Conservation (phyloP, 1,140 invertebrate genomes). For the Atopsyche davidsoni region DNA sequence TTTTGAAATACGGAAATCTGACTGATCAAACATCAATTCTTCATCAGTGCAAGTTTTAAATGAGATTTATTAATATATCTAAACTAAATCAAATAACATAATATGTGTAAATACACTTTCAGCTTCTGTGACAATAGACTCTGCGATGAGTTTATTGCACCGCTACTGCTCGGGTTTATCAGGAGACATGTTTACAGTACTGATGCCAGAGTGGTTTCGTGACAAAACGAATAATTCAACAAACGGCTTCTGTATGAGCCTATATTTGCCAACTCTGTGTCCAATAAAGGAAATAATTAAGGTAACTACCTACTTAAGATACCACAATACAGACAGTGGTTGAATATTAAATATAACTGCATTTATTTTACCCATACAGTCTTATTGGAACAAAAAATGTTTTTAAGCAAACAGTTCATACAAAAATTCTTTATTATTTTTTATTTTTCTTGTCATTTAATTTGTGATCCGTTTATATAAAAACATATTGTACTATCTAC, state of each 20-base stretch:
- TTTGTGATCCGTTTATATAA: neutral
- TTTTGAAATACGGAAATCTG: too few species aligned
- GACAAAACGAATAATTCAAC: slow-evolving; percentile 27
- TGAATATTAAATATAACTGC: too few species aligned
- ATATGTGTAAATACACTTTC: too few species aligned
- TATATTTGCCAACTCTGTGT: slow-evolving; percentile 66
- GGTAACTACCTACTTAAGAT: slow-evolving; percentile 35
- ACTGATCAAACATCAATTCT: too few species aligned
- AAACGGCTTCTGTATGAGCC: too few species aligned
- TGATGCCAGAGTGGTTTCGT: slow-evolving; percentile 63
- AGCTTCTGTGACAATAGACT: slow-evolving; percentile 53
- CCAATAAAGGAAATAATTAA: slow-evolving; percentile 51
- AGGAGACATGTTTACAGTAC: slow-evolving; percentile 74
- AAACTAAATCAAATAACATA: too few species aligned
- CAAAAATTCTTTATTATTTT: too few species aligned
- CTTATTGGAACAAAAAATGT: too few species aligned
- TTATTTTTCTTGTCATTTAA: too few species aligned
- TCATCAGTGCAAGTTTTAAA: too few species aligned
- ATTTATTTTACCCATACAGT: too few species aligned
- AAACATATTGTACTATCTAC: neutral
- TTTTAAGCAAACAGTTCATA: too few species aligned
- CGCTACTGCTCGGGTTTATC: slow-evolving; percentile 73
- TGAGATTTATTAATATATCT: neutral
- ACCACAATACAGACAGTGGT: neutral
- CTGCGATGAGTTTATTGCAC: slow-evolving; percentile 68